Evolutionary conservation across 2,797 vertebrate species (phyloP).

Genomic region (Hemitrygon akajei): DNA sequence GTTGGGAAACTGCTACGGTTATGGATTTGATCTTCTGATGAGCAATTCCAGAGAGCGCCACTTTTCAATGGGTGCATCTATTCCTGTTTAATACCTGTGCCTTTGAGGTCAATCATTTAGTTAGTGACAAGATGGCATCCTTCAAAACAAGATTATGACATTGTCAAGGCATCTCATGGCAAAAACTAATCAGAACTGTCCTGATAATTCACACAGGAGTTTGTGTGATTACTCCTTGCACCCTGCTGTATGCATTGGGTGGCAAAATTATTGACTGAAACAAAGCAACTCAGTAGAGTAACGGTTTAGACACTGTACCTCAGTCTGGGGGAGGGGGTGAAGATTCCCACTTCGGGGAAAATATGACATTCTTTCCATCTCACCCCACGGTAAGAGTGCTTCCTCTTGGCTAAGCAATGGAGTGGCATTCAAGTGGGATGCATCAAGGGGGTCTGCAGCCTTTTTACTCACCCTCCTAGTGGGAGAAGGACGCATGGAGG

Average conservation of each 20-base stretch:
- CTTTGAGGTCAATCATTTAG: slow-evolving; percentile 1
- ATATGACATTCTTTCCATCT: slow-evolving; percentile 36
- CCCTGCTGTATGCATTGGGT: slow-evolving; percentile 9
- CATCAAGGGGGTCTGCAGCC: slow-evolving; percentile 34
- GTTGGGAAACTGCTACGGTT: neutral
- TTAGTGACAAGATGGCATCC: neutral
- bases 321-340: slow-evolving; percentile 33
- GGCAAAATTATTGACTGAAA: slow-evolving; percentile 27
- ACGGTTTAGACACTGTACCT: slow-evolving; percentile 34
- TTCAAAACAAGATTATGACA: slow-evolving; percentile 5
- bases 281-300: slow-evolving; percentile 9
- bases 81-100: neutral
- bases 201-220: slow-evolving; percentile 8
- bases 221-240: neutral
- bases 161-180: slow-evolving; percentile 1
- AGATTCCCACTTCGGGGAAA: slow-evolving; percentile 33
- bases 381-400: slow-evolving; percentile 37
- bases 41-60: neutral
- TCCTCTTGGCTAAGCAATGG: slow-evolving; percentile 35
- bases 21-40: neutral
- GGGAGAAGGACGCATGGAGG: slow-evolving; percentile 30
- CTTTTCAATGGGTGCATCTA: too few species aligned
- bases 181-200: slow-evolving; percentile 6
- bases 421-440: slow-evolving; percentile 29
- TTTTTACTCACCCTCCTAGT: slow-evolving; percentile 34